These are phyloP conservation scores for Campaea margaritaria DNA, from an alignment of 2,888 invertebrate species.

Conservation along the genomic window DNA sequence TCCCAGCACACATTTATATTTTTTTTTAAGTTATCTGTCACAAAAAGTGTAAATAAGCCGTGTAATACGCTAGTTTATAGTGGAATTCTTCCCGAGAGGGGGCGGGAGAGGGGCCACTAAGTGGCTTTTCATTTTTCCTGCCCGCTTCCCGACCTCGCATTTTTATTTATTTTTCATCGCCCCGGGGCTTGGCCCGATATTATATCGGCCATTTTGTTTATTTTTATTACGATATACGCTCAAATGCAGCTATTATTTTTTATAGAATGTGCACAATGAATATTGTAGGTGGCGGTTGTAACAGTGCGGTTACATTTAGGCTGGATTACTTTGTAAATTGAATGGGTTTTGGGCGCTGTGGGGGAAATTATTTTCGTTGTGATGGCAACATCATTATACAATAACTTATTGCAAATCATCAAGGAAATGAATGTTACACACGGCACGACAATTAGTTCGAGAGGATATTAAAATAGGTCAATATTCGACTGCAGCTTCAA, in stretches of 20 bases:
- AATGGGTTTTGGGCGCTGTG: conserved; percentile 38
- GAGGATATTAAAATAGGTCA: too few relatives aligned
- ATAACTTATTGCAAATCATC: too few relatives aligned
- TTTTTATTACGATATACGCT: conserved; percentile 75
- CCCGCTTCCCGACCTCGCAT: conserved; percentile 55
- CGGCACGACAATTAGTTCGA: too few relatives aligned
- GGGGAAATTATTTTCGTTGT: conserved; percentile 31
- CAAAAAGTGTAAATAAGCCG: not conserved
- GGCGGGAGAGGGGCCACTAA: conserved; percentile 73
- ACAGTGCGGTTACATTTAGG: conserved; percentile 36
- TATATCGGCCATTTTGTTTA: conserved; percentile 77
- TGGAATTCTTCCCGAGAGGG: conserved; percentile 58
- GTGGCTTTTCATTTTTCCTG: conserved; percentile 77
- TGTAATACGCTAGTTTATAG: conserved; percentile 48
- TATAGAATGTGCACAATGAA: conserved; percentile 65
- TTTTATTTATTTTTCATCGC: conserved; percentile 84
- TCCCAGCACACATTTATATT: too few relatives aligned
- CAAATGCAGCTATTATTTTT: conserved; percentile 75
- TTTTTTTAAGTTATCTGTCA: too few relatives aligned
- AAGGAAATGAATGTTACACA: too few relatives aligned
- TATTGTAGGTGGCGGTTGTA: conserved; percentile 42
- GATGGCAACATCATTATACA: conserved; percentile 1
- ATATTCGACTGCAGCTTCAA: too few relatives aligned
- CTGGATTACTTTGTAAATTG: conserved; percentile 44
- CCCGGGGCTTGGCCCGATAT: conserved; percentile 69